Evolutionary conservation across 1,140 invertebrate genomes (phyloP), one percentile per base, ranked within the genome.

Genomic region (Oreohelix idahoensis): DNA sequence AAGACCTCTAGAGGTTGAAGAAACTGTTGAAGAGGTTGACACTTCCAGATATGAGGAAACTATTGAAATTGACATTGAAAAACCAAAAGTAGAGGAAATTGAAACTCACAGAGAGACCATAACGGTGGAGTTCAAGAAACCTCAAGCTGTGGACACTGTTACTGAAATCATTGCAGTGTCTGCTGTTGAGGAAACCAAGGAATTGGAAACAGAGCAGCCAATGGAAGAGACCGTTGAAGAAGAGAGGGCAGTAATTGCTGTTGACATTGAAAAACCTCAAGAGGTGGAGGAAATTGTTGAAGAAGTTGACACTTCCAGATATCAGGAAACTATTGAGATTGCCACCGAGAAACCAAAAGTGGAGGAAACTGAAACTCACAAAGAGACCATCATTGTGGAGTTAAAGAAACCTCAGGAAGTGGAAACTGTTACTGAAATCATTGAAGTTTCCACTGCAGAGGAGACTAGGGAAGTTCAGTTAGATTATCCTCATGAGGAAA

Each of bases 61-160:
- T 66, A 63, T n/a, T 35, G 82, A 71, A 17, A 26, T 45, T 20
- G 51, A 69, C 26, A 36, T 51, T 35, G 82, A 80, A 23, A 38
- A 83, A 85, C 74, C 76, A 51, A 45, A 86, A 70, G 82, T 79
- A 32, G 83, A 86, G 77, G 51, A 79, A 36, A 75, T 83, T 70
- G 81, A 85, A 80, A 58, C 77, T 76, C 38, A 82, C 20, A 80
- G 83, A 84, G 87, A 86, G n/a, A 74, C 66, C 38, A 76, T 85
- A 29, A 74, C 58, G 20, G 69, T 87, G 63, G 83, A 88, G 13
- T 69, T 70, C 36, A 76, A 84, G 69, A 84, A 83, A 80, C 83
- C 84, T 58, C 73, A 83, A 23, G 84, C 84, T 42, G 81, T 83
- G 74, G 84, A 81, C 26, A 78, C 75, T 53, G 83, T 75, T 32